These are phyloP conservation scores for Sceloporus undulatus DNA, from an alignment of 2,113 vertebrate species.

Conservation along the genomic window DNA sequence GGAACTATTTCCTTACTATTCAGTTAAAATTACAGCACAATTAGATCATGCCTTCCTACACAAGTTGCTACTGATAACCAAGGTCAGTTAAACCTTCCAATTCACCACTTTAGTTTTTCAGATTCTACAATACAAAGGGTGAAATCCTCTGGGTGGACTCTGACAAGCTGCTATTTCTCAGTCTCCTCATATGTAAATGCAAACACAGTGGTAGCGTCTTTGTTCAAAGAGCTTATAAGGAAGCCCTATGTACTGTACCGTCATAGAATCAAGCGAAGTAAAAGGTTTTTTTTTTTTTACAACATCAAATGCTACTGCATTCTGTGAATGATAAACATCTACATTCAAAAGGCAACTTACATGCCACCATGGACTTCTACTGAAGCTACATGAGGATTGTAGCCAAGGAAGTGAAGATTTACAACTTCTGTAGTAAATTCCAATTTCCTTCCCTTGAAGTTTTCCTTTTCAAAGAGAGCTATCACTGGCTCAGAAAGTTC, in stretches of 20 bases:
- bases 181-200: not conserved
- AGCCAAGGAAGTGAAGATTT: slow-evolving; percentile 84
- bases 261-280: not conserved
- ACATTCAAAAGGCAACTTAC: slow-evolving; percentile 82
- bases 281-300: not conserved
- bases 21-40: not conserved
- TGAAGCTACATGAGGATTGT: slow-evolving; percentile 84
- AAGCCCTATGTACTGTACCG: not conserved
- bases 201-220: not conserved
- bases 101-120: not conserved
- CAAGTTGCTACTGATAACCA: not conserved
- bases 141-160: not conserved
- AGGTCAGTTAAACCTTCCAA: not conserved
- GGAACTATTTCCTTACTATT: not conserved
- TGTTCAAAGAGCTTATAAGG: not conserved
- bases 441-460: slow-evolving; percentile 87
- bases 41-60: not conserved
- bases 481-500: slow-evolving; percentile 91
- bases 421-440: slow-evolving; percentile 79
- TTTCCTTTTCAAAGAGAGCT: slow-evolving; percentile 86
- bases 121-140: not conserved
- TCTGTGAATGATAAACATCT: slow-evolving; percentile 32
- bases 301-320: not conserved
- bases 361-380: slow-evolving; percentile 90
- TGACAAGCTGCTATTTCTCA: not conserved